Evolutionary conservation across 2,888 invertebrate genomes (phyloP).

Genomic region (Patella pellucida): DNA sequence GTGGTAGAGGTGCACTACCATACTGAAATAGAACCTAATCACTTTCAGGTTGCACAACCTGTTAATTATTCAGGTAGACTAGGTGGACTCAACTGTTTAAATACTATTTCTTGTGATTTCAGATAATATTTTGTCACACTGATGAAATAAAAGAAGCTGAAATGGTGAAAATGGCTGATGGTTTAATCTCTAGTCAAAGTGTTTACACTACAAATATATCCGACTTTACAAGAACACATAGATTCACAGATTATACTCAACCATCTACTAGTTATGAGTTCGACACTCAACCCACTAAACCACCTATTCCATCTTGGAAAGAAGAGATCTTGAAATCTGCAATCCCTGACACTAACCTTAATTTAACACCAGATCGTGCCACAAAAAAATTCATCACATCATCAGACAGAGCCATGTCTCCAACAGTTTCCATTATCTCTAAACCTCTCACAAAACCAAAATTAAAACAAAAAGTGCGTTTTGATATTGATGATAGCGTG

Average conservation of each 20-base stretch:
- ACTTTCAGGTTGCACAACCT: too few relatives aligned
- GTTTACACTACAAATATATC: background rate
- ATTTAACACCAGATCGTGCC: slow-evolving; percentile 54
- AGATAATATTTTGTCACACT: too few relatives aligned
- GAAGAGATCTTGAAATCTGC: slow-evolving; percentile 8
- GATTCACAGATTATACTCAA: background rate
- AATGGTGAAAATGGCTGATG: background rate
- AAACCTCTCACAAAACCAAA: slow-evolving; percentile 15
- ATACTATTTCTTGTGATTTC: too few relatives aligned
- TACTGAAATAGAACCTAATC: too few relatives aligned
- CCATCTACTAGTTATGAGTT: slow-evolving; percentile 8
- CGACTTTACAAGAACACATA: background rate
- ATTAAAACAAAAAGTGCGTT: slow-evolving; percentile 43
- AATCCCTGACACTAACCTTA: slow-evolving; percentile 48
- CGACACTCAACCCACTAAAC: slow-evolving; percentile 5
- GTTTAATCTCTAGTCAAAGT: background rate
- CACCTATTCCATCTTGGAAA: slow-evolving; percentile 30
- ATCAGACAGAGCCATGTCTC: slow-evolving; percentile 2
- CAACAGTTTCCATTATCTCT: background rate
- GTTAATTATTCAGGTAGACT: too few relatives aligned
- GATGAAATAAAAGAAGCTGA: background rate
- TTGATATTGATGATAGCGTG: slow-evolving; percentile 44
- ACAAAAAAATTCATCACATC: slow-evolving; percentile 15
- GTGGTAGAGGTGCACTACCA: too few relatives aligned
- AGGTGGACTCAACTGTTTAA: too few relatives aligned